Evolutionary conservation across 2,113 vertebrate species (phyloP).

Genomic region (Geothlypis trichas): DNA sequence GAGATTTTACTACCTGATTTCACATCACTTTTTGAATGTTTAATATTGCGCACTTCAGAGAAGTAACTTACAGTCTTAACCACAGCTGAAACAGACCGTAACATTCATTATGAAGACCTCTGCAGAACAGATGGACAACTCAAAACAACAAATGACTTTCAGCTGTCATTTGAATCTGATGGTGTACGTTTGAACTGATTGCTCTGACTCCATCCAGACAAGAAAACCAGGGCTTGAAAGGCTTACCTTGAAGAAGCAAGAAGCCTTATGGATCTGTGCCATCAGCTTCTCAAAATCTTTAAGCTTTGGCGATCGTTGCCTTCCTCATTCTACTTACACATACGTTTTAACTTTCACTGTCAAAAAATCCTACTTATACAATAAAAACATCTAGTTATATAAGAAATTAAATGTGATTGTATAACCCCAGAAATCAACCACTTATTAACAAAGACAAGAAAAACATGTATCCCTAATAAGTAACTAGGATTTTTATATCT

Average conservation of each 20-base stretch:
- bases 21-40: not conserved
- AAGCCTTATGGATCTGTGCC: not conserved
- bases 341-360: not conserved
- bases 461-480: not conserved
- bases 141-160: not conserved
- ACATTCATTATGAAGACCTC: not conserved
- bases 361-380: not conserved
- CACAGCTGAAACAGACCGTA: not conserved
- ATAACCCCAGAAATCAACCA: not conserved
- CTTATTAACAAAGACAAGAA: not conserved
- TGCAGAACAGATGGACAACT: not conserved
- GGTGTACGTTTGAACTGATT: not conserved
- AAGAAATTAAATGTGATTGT: not conserved
- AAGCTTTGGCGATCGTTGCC: not conserved
- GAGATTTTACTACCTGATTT: not conserved
- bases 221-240: not conserved
- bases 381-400: not conserved
- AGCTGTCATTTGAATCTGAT: not conserved
- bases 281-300: not conserved
- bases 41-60: not conserved
- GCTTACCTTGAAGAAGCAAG: not conserved
- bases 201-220: not conserved
- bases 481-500: not conserved
- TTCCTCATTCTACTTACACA: not conserved
- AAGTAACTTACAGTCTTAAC: not conserved